Percentiles rank a stretch among this genome's conserved stretches.
Evolutionary conservation across 2,888 invertebrate genomes (phyloP).

Genomic region (Orchesella flavescens): DNA sequence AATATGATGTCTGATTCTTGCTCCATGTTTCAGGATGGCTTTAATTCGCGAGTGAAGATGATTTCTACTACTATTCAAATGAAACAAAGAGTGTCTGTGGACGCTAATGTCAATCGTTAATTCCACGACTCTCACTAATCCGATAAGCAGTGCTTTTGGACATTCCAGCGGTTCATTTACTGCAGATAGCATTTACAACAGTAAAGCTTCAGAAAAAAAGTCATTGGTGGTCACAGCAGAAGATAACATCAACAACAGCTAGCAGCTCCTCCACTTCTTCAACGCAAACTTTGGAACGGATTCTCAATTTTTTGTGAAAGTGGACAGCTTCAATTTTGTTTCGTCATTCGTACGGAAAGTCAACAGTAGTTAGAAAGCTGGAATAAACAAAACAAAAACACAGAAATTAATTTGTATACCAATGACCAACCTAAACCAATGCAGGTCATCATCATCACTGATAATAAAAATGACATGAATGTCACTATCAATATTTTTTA

Average conservation of each 20-base stretch:
- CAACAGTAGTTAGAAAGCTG: no score
- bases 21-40: conserved; percentile 69
- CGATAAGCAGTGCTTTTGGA: conserved; percentile 66
- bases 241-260: not conserved
- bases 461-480: no score
- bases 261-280: not conserved
- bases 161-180: conserved; percentile 69
- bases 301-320: not conserved
- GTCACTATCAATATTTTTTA: no score
- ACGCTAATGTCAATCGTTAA: conserved; percentile 68
- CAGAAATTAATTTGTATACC: no score
- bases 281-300: not conserved
- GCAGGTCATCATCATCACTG: no score
- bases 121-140: conserved; percentile 65
- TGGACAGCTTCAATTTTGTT: no score
- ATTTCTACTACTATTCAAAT: conserved; percentile 62
- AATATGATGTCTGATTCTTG: conserved; percentile 68
- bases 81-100: conserved; percentile 68
- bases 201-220: not conserved
- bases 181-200: conserved; percentile 68
- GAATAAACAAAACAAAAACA: no score
- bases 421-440: no score
- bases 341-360: no score
- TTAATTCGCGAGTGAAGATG: conserved; percentile 68
- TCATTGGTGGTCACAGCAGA: conserved; percentile 57